A percentile compares a stretch with the other conserved stretches of the same genome.
phyloP scores from a whole-genome alignment of 2,888 invertebrate species.

The Xestia c-nigrum region DNA sequence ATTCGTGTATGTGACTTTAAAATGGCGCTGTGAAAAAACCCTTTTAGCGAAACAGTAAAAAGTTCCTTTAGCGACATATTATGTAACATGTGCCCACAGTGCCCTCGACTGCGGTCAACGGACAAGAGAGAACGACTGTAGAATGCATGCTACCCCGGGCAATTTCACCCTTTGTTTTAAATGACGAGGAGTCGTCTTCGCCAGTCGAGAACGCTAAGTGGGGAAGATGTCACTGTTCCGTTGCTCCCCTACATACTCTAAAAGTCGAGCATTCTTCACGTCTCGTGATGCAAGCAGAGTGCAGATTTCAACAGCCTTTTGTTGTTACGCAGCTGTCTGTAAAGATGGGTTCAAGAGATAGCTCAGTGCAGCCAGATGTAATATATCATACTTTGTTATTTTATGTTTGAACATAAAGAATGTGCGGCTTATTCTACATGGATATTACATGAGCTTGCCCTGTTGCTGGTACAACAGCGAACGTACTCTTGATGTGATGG shows the following conservation, averaged over 20 bases:
- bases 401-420: constrained; percentile 50
- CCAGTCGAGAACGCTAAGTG: constrained; percentile 79
- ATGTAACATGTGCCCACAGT: constrained; percentile 69
- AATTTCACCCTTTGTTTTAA: constrained; percentile 87
- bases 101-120: constrained; percentile 83
- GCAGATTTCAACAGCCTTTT: constrained; percentile 86
- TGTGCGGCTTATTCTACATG: constrained; percentile 22
- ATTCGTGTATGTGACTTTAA: constrained; percentile 51
- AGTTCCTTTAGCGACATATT: constrained; percentile 69
- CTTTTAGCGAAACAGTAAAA: constrained; percentile 58
- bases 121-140: constrained; percentile 74
- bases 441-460: constrained; percentile 27
- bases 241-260: constrained; percentile 79
- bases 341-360: constrained; percentile 61
- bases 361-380: constrained; percentile 52
- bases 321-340: constrained; percentile 73
- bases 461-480: constrained; percentile 31
- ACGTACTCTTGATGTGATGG: constrained; percentile 53
- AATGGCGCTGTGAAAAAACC: constrained; percentile 56
- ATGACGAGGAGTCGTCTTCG: constrained; percentile 83
- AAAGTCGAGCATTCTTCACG: constrained; percentile 81
- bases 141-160: constrained; percentile 80
- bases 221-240: constrained; percentile 84
- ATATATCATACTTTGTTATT: constrained; percentile 61
- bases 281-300: constrained; percentile 79